A percentile compares a stretch with the other conserved stretches of the same genome.
These are phyloP conservation scores for Andricus curvator DNA, from an alignment of 2,888 invertebrate species.

Conservation along the genomic window DNA sequence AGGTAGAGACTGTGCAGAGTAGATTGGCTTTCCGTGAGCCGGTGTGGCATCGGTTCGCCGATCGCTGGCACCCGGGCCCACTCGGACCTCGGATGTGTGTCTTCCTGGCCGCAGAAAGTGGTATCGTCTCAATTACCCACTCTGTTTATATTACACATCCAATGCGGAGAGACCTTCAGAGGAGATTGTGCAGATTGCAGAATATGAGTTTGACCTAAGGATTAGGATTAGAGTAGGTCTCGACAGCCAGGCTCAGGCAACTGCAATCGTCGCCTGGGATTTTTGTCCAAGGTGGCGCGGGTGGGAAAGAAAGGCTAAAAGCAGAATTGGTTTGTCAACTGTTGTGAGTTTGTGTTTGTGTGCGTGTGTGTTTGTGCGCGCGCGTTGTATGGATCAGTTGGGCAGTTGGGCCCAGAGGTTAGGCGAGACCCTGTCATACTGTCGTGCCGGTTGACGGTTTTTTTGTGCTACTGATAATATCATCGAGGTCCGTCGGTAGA, in stretches of 20 bases:
- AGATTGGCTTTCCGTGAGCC: constrained; percentile 30
- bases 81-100: constrained; percentile 2
- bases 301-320: constrained; percentile 26
- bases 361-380: neutral
- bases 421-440: neutral
- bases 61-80: constrained; percentile 36
- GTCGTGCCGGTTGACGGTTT: neutral
- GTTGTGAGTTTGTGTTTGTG: neutral
- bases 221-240: constrained; percentile 49
- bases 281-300: constrained; percentile 34
- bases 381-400: constrained; percentile 10
- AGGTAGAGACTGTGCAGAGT: constrained; percentile 2
- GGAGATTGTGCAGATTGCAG: constrained; percentile 35
- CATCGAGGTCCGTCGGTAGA: constrained; percentile 45
- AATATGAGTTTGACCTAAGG: constrained; percentile 35
- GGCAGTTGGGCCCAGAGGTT: neutral
- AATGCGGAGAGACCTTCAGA: constrained; percentile 11
- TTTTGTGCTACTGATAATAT: constrained; percentile 28
- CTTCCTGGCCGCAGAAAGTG: neutral
- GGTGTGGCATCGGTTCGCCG: constrained; percentile 42
- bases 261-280: constrained; percentile 12
- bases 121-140: neutral
- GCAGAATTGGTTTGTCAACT: constrained; percentile 7
- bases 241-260: constrained; percentile 27
- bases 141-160: constrained; percentile 1